Percentiles rank a stretch among this genome's conserved stretches.
Evolutionary conservation across 2,113 vertebrate genomes (phyloP).

Genomic region (Channa maculata): DNA sequence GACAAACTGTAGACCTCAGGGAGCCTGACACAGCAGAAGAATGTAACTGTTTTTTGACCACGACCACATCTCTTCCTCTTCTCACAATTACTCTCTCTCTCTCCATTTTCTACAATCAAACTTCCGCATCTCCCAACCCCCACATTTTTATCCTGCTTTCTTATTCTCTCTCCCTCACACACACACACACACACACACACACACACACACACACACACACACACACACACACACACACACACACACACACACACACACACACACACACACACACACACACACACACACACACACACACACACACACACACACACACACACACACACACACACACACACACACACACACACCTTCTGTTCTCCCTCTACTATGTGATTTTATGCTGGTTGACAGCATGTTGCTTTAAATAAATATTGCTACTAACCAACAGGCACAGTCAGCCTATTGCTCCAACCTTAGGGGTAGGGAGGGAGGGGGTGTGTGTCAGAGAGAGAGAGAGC

Average conservation of each 20-base stretch:
- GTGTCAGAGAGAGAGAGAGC: no score
- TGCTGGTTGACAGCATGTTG: slow-evolving; percentile 70
- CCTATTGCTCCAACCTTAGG: slow-evolving; percentile 7
- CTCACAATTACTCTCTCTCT: slow-evolving; percentile 28
- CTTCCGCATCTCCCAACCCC: slow-evolving; percentile 41
- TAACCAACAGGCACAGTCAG: slow-evolving; percentile 48
- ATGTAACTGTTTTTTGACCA: slow-evolving; percentile 24
- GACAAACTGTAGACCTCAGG: background rate
- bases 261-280: background rate
- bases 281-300: background rate
- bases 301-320: background rate
- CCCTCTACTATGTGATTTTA: slow-evolving; percentile 62
- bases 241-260: background rate
- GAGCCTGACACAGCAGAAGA: background rate
- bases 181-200: background rate
- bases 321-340: no score
- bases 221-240: background rate
- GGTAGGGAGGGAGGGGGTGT: no score
- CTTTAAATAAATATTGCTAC: slow-evolving; percentile 77
- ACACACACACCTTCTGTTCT: background rate
- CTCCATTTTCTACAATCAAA: background rate
- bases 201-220: background rate
- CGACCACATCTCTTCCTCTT: slow-evolving; percentile 15
- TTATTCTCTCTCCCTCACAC: background rate
- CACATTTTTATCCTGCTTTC: slow-evolving; percentile 11